A percentile compares a stretch with the other conserved stretches of the same genome.
phyloP scores from a whole-genome alignment of 2,113 vertebrate genomes.

The Cygnus buccinator region DNA sequence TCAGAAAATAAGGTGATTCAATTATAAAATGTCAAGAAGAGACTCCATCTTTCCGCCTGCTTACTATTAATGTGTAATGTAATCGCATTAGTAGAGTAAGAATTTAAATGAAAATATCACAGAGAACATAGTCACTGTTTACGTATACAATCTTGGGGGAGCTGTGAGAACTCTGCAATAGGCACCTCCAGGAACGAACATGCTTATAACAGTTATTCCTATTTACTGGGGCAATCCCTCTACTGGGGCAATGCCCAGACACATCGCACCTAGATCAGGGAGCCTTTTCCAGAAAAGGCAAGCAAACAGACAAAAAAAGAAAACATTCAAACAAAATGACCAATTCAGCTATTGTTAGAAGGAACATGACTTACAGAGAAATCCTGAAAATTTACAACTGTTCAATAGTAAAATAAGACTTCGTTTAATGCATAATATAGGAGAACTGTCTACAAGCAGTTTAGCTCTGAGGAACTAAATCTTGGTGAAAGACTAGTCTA shows the following conservation, averaged over 20 bases:
- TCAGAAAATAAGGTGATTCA: not conserved
- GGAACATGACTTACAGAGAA: not conserved
- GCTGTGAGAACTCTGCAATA: not conserved
- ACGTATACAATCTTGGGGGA: not conserved
- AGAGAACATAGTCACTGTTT: not conserved
- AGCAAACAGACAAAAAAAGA: too few relatives aligned
- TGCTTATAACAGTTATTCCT: not conserved
- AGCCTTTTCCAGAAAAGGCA: not conserved
- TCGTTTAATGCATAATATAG: not conserved
- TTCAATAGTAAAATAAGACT: not conserved
- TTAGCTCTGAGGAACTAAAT: slow-evolving; percentile 3
- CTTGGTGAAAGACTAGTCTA: not conserved
- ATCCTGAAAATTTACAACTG: not conserved
- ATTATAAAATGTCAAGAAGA: not conserved
- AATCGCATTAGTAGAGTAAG: not conserved
- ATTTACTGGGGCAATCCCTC: not conserved
- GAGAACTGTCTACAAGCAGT: not conserved
- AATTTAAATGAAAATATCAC: not conserved
- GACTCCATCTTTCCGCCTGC: not conserved
- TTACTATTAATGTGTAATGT: not conserved
- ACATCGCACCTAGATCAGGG: not conserved
- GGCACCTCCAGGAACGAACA: rapidly evolving
- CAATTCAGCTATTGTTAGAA: not conserved
- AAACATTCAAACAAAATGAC: too few relatives aligned
- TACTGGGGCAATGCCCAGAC: not conserved